These are phyloP conservation scores for Drosophila quadrilineata DNA, from an alignment of 1,140 invertebrate genomes.

Conservation along the genomic window DNA sequence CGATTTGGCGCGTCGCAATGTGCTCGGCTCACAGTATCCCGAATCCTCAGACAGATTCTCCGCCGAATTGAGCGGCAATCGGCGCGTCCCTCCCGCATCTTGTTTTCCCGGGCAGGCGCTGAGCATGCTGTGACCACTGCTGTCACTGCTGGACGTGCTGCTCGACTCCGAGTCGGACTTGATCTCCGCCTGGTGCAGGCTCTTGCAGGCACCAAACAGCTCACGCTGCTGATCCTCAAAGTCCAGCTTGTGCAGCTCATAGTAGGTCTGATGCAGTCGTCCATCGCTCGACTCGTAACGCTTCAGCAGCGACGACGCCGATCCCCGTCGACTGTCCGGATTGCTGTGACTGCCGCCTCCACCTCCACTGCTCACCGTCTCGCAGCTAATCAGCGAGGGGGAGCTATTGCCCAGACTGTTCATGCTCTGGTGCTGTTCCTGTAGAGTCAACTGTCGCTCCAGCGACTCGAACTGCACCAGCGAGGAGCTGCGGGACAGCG, in stretches of 20 bases:
- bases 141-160: constrained; percentile 44
- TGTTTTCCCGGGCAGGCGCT: constrained; percentile 40
- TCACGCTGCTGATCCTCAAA: constrained; percentile 54
- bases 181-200: constrained; percentile 41
- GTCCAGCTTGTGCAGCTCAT: constrained; percentile 74
- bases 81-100: constrained; percentile 7
- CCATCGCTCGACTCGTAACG: constrained; percentile 72
- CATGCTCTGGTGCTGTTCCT: constrained; percentile 68
- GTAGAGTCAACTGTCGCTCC: constrained; percentile 69
- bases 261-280: constrained; percentile 75
- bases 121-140: constrained; percentile 58
- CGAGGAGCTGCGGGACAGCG: constrained; percentile 87
- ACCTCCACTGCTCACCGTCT: constrained; percentile 53
- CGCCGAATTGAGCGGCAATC: constrained; percentile 82
- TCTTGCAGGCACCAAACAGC: constrained; percentile 44
- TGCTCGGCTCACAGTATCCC: constrained; percentile 86
- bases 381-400: constrained; percentile 81
- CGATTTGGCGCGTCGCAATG: constrained; percentile 77
- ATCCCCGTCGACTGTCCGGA: constrained; percentile 64
- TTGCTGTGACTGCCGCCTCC: constrained; percentile 56
- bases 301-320: constrained; percentile 59
- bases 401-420: constrained; percentile 72
- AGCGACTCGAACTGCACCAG: constrained; percentile 91
- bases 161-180: constrained; percentile 69
- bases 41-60: constrained; percentile 90